Percentiles rank a stretch among this genome's conserved stretches.
Conservation (phyloP, 1,140 invertebrate genomes). For the Temnothorax curvispinosus region DNA sequence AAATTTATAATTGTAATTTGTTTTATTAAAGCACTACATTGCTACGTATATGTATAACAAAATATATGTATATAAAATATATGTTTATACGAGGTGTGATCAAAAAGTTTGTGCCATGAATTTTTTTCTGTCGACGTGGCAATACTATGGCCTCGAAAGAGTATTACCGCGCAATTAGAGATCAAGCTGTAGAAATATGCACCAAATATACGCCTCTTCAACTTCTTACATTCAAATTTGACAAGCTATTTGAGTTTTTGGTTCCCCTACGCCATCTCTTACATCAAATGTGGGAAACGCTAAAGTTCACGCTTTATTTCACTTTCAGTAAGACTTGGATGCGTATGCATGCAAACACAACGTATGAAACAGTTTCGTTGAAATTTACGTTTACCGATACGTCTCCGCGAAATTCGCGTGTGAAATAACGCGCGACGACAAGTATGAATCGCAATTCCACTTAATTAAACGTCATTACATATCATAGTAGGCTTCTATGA, state of each 20-base stretch:
- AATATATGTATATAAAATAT: no score
- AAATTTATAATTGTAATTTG: no score
- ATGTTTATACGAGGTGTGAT: no score
- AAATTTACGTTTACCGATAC: conserved; percentile 36
- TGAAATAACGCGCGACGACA: conserved; percentile 35
- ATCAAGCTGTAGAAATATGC: neutral
- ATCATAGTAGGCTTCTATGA: conserved; percentile 32
- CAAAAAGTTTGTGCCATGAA: no score
- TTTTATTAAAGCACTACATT: no score
- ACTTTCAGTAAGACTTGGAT: conserved; percentile 2
- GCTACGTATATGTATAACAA: no score
- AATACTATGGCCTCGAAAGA: no score
- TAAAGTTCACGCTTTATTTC: neutral
- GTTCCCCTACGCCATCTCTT: conserved; percentile 26
- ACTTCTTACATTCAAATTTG: neutral
- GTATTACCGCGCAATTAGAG: neutral
- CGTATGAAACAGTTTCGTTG: conserved; percentile 16
- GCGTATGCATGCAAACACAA: neutral
- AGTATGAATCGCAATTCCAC: conserved; percentile 41
- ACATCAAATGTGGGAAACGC: conserved; percentile 13
- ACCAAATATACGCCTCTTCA: neutral
- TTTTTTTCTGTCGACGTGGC: no score
- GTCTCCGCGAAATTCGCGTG: conserved; percentile 38
- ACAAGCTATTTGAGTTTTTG: neutral
- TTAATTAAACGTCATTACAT: conserved; percentile 49